Evolutionary conservation across 2,113 vertebrate species (phyloP), one percentile per base, ranked within the genome.

Genomic region (Pholis gunnellus): DNA sequence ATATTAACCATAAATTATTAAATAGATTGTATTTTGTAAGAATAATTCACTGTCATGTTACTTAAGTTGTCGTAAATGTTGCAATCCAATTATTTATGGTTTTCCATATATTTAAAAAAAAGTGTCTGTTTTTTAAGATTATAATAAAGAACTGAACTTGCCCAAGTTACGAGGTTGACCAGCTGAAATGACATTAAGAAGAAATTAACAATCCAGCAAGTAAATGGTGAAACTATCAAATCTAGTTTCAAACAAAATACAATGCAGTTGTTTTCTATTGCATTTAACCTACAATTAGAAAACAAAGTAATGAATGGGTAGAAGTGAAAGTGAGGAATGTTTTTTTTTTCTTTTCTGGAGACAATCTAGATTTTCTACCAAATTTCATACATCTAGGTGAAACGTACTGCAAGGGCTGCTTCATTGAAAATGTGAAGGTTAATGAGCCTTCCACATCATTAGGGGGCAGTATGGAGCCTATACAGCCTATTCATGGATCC

Each of bases 151-250:
- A 52, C 2, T 52, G 0, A 79, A 85, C 80, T 88, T 87, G 91
- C 90, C 85, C 48, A 86, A 71, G 40, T 67, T 27, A 11, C 50
- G 56, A 27, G 3, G 9, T 5, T 90, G 72, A 18, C 74, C 82
- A 11, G 90, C 91, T 93, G 42, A 42, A 88, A 84, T 7, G 0
- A 72, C 81, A 81, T 29, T 2, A 15, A 72, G 66, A 44, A 36
- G 0, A 25, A 57, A 69, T 71, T 0, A 56, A 34, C 54, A 50
- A 74, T 66, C 5, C n/a, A 74, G 9, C 1, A 11, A 44, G 18
- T 27, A 25, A 54, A 31, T 64, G 7, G 1, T 56, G 11, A 63
- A 56, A 66, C 38, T 13, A 54, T 18, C 52, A n/a, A 48, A 73
- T 29, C 20, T 52, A 29, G 4, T 36, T 44, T 44, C 25, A 48